Evolutionary conservation across 1,140 invertebrate genomes (phyloP).

Genomic region (Papilio machaon): DNA sequence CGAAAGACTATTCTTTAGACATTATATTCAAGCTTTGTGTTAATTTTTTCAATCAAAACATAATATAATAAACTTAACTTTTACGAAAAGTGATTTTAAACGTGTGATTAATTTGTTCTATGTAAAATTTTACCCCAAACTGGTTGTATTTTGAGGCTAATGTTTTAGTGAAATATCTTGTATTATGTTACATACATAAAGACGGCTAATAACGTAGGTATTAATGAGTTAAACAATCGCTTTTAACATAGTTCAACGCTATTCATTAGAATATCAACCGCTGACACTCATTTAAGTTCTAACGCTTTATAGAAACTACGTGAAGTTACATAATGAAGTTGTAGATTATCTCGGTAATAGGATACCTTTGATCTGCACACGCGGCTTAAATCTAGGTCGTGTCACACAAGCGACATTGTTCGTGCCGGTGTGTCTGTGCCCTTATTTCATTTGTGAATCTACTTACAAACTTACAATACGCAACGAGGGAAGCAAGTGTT

Average conservation of each 20-base stretch:
- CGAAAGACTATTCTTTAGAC: no score
- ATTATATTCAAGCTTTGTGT: no score
- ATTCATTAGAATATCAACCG: background rate
- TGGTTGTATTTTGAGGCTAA: no score
- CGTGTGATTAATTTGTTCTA: no score
- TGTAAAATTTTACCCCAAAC: no score
- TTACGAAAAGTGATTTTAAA: no score
- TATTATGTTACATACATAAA: background rate
- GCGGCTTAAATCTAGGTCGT: constrained; percentile 12
- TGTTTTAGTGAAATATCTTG: background rate
- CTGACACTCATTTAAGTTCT: constrained; percentile 2
- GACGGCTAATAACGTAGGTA: background rate
- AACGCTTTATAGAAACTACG: constrained; percentile 16
- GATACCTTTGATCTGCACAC: constrained; percentile 25
- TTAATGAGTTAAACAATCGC: background rate
- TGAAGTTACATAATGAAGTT: constrained; percentile 22
- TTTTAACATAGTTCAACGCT: background rate
- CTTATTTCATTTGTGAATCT: constrained; percentile 6
- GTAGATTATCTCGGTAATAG: constrained; percentile 15
- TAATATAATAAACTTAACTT: no score
- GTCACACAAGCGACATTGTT: constrained; percentile 17
- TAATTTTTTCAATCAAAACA: no score
- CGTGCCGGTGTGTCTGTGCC: constrained; percentile 1
- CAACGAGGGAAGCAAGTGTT: background rate
- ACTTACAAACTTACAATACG: background rate